Base-by-base conservation (phyloP, 2,797 vertebrate species). In the Oreortyx pictus region DNA sequence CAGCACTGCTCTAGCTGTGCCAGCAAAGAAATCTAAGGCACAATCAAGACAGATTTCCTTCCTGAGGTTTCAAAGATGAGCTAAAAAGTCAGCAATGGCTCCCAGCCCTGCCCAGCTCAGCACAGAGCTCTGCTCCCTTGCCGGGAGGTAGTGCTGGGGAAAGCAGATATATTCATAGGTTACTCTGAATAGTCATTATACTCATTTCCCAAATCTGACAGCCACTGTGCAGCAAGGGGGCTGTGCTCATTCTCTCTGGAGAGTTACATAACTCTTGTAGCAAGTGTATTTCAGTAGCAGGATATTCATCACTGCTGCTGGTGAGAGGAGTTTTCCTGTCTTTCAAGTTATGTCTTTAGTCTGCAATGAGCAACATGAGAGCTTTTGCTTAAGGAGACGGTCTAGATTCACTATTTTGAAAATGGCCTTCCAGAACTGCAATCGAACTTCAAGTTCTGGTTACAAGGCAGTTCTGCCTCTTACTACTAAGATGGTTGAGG, bases 271-370 rank as follows among this genome's bases (percentile, higher is more conserved):
- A 52, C 43, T 4, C 43, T 54, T 47, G 6, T 1, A 17, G 6
- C 9, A 13, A 43, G 15, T 9, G 4, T 14, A 4, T 7, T 23
- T 1, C 0, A 47, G 35, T 0, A 46, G 20, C 12, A 46, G 74
- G 35, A 27, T 2, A 3, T 31, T 24, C 18, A 20, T 2, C 6
- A 5, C 17, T 25, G 4, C 29, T 31, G 29, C 14, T 3, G 46
- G 43, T 5, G 10, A 43, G 9, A 17, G 52, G 3, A 56, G 31
- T 37, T 41, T 50, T 62, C 17, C 24, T 4, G 16, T 23, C 66
- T 6, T 72, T 47, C 65, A 17, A 14, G 14, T 44, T 13, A 18
- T 9, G 6, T 3, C 33, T 49, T 59, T 0, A 35, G 44, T 56
- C 67, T 33, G 14, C 35, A 44, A 20, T 0, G 33, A 82, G 44